Base-by-base conservation (phyloP, 2,888 invertebrate genomes). In the Auanema freiburgensis region DNA sequence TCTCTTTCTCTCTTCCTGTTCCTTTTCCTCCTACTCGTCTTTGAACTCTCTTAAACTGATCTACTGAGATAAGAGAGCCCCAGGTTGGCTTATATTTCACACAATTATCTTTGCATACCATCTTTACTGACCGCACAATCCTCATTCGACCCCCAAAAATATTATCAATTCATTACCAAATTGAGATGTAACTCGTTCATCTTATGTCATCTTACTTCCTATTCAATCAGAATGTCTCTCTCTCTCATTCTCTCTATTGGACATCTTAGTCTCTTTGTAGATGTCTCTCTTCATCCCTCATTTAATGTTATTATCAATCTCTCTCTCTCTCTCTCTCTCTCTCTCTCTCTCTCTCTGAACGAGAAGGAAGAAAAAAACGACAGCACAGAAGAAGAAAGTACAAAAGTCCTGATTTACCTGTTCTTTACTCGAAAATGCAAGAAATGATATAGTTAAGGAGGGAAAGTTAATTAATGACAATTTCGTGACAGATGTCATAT, bases 281-380 rank as follows among this genome's bases (percentile, higher is more conserved):
- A n/a, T 46, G 21, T 24, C 51, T 24, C 51, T 50, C 3, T 16
- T 8, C 46, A 46, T 16, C 8, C 46, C 21, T 46, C 18, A 16
- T 18, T 53, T 53, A 53, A 40, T 41, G 25, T 57, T 57, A 57
- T 57, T 49, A 33, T 33, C 33, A 33, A 33, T 33, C 33, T 33
- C 33, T 33, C 33, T n/a, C n/a, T n/a, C n/a, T n/a, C n/a, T n/a
- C n/a, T n/a, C n/a, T n/a, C n/a, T n/a, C n/a, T n/a, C n/a, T n/a
- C n/a, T n/a, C n/a, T n/a, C n/a, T n/a, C n/a, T n/a, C n/a, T n/a
- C n/a, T n/a, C n/a, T n/a, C n/a, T n/a, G 33, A 33, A 33, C 33
- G 33, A 33, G 33, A 33, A n/a, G n/a, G n/a, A n/a, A n/a, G n/a
- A n/a, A n/a, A 33, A 33, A 33, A 33, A 33, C 33, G 33, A 33